These are phyloP conservation scores for Hippasteria phrygiana DNA, from an alignment of 53 echinoderm and acorn worm genomes.

Conservation along the genomic window DNA sequence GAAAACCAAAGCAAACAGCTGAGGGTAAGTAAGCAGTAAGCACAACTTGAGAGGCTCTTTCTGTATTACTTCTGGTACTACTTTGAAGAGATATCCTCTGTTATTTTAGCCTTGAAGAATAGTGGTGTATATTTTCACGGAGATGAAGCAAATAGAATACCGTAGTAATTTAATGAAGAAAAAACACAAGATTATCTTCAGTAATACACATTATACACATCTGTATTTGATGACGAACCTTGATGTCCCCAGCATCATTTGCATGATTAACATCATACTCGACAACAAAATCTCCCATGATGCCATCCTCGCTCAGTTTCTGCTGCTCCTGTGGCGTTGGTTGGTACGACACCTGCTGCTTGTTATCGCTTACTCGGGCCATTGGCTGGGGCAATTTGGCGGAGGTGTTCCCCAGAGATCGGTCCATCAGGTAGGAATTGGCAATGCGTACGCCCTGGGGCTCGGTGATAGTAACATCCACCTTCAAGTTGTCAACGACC, in stretches of 20 bases:
- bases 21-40: too few relatives aligned
- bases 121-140: too few relatives aligned
- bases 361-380: constrained; percentile 33
- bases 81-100: too few relatives aligned
- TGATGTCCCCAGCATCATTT: constrained; percentile 82
- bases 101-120: too few relatives aligned
- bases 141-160: too few relatives aligned
- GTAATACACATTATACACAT: too few relatives aligned
- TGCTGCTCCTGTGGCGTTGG: constrained; percentile 74
- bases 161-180: too few relatives aligned
- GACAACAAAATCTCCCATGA: constrained; percentile 92
- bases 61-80: too few relatives aligned
- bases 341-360: constrained; percentile 73
- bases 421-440: constrained; percentile 73
- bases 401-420: neutral
- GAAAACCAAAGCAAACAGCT: too few relatives aligned
- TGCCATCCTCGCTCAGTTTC: constrained; percentile 67
- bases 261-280: constrained; percentile 88
- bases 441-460: constrained; percentile 79
- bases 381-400: constrained; percentile 62
- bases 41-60: too few relatives aligned
- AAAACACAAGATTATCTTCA: too few relatives aligned
- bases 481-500: constrained; percentile 84
- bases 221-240: too few relatives aligned
- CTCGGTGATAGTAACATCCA: constrained; percentile 82